phyloP scores from a whole-genome alignment of 2,113 vertebrate genomes.

The Chauna torquata region DNA sequence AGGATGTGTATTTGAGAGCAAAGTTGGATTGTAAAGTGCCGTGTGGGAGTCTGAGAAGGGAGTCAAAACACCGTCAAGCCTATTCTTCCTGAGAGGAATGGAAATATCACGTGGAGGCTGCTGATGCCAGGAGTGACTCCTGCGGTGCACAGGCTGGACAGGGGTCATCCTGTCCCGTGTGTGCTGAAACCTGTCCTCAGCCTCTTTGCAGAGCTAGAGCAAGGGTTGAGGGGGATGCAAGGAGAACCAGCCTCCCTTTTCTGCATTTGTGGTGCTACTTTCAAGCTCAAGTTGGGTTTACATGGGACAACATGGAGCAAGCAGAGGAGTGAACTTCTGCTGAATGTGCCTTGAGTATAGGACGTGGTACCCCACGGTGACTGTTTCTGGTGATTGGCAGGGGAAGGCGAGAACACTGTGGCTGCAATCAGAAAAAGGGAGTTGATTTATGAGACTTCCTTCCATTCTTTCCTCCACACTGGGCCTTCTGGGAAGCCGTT shows the following conservation, averaged over 20 bases:
- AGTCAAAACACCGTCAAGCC: conserved; percentile 69
- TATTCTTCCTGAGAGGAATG: conserved; percentile 18
- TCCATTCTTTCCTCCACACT: not conserved
- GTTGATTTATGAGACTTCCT: not conserved
- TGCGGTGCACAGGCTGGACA: not conserved
- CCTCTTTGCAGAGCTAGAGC: not conserved
- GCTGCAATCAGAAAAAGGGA: not conserved
- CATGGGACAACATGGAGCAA: not conserved
- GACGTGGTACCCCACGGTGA: too few species aligned
- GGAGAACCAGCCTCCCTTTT: not conserved
- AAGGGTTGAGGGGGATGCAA: not conserved
- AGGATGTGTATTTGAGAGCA: conserved; percentile 60
- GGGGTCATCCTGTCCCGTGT: not conserved
- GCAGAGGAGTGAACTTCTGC: not conserved
- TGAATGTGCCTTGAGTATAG: not conserved
- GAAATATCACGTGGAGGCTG: not conserved
- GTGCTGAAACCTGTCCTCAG: not conserved
- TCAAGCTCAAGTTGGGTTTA: not conserved
- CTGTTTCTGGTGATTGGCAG: not conserved
- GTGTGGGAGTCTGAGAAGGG: conserved; percentile 60
- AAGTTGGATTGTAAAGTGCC: conserved; percentile 59
- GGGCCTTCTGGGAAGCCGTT: not conserved
- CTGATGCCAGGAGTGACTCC: not conserved
- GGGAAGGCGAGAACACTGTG: not conserved
- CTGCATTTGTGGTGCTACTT: not conserved